Evolutionary conservation across 2,797 vertebrate species (phyloP).

Genomic region (Iguana delicatissima): DNA sequence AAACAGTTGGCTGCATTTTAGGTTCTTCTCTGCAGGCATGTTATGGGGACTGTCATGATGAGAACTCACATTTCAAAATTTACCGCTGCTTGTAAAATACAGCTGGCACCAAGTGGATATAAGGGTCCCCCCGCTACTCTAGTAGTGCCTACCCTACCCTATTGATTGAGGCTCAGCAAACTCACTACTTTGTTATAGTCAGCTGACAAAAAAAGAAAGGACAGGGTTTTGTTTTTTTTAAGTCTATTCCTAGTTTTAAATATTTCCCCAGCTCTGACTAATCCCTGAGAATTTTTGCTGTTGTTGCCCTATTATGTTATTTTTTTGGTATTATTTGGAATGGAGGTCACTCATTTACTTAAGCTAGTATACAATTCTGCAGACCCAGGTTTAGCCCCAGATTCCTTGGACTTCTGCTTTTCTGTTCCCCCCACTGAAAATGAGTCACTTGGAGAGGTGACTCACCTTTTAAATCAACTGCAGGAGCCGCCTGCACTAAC

Average conservation of each 20-base stretch:
- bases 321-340: background rate
- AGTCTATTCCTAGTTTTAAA: background rate
- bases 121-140: background rate
- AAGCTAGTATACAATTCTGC: constrained; percentile 35
- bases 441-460: too few species aligned
- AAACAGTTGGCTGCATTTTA: too few species aligned
- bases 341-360: background rate
- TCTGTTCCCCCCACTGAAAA: too few species aligned
- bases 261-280: background rate
- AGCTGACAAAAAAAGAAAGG: too few species aligned
- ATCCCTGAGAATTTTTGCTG: background rate
- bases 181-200: too few species aligned
- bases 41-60: background rate
- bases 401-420: too few species aligned
- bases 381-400: constrained; percentile 22
- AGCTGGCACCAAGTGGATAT: background rate
- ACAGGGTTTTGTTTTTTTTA: too few species aligned
- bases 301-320: background rate
- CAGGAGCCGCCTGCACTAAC: too few species aligned
- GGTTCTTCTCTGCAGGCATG: background rate
- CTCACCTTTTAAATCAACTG: too few species aligned
- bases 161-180: too few species aligned
- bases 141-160: too few species aligned
- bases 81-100: background rate
- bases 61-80: background rate